Conservation (phyloP, 2,113 vertebrate species). For the Cepphus grylle region DNA sequence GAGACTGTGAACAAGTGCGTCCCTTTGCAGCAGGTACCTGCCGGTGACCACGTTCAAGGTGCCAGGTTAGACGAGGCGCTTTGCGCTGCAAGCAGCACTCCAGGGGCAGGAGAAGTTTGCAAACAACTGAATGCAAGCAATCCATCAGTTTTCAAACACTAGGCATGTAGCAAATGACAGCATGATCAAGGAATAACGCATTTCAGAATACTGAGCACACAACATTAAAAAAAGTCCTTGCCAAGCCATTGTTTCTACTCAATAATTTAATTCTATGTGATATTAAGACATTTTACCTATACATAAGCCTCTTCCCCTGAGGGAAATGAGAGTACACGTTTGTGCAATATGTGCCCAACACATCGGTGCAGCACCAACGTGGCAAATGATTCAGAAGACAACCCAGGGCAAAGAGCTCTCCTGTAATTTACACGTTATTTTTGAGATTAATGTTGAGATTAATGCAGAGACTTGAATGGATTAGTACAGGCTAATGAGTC, state of each 20-base stretch:
- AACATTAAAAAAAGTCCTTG: neutral
- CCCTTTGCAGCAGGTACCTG: neutral
- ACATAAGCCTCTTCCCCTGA: neutral
- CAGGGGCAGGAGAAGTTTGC: neutral
- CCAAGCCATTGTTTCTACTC: neutral
- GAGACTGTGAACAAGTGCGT: neutral
- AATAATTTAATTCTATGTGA: neutral
- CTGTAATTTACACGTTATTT: neutral
- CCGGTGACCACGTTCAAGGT: neutral
- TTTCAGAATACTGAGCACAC: neutral
- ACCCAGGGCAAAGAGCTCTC: neutral
- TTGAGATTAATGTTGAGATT: neutral
- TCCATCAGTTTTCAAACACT: neutral
- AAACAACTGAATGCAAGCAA: neutral
- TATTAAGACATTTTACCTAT: neutral
- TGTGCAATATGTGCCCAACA: neutral
- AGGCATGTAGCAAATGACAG: neutral
- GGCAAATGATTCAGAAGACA: neutral
- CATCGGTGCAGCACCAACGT: neutral
- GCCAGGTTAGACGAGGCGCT: rapidly evolving
- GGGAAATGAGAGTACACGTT: neutral
- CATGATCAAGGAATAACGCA: neutral
- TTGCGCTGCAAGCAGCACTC: neutral
- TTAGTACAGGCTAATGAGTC: neutral
- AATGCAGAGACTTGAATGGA: neutral